Percentiles rank a stretch among this genome's conserved stretches.
These are phyloP conservation scores for Nomada fabriciana DNA, from an alignment of 2,888 invertebrate species.

Conservation along the genomic window DNA sequence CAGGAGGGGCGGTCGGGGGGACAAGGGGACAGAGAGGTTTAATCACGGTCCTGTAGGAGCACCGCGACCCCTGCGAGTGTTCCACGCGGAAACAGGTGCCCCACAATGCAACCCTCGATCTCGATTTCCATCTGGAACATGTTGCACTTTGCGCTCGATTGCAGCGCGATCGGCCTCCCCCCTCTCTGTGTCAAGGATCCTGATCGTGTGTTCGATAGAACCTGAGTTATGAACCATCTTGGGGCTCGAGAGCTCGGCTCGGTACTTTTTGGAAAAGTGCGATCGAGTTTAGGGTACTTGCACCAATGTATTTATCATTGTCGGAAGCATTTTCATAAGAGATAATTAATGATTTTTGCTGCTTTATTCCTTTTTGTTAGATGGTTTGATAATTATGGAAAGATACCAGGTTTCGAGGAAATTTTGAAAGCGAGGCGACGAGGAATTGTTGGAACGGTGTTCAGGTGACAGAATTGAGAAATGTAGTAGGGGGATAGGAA, in stretches of 20 bases:
- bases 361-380: too few species aligned
- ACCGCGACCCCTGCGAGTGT: constrained; percentile 41
- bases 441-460: too few species aligned
- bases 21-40: constrained; percentile 57
- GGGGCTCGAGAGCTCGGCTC: background rate
- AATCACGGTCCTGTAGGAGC: constrained; percentile 66
- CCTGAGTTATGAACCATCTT: constrained; percentile 2
- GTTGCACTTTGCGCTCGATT: constrained; percentile 80
- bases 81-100: constrained; percentile 54
- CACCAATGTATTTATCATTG: background rate
- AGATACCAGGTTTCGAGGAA: too few species aligned
- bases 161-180: constrained; percentile 63
- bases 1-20: constrained; percentile 39
- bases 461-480: too few species aligned
- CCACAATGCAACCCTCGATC: constrained; percentile 49
- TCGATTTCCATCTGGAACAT: constrained; percentile 75
- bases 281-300: too few species aligned
- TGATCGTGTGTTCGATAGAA: constrained; percentile 3
- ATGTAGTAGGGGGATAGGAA: too few species aligned
- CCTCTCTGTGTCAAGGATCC: constrained; percentile 15
- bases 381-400: too few species aligned
- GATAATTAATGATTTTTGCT: background rate
- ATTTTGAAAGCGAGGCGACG: too few species aligned
- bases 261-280: background rate
- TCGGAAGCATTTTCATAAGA: background rate